Evolutionary conservation across 2,113 vertebrate species (phyloP), one percentile per base, ranked within the genome.

Genomic region (Anolis carolinensis): DNA sequence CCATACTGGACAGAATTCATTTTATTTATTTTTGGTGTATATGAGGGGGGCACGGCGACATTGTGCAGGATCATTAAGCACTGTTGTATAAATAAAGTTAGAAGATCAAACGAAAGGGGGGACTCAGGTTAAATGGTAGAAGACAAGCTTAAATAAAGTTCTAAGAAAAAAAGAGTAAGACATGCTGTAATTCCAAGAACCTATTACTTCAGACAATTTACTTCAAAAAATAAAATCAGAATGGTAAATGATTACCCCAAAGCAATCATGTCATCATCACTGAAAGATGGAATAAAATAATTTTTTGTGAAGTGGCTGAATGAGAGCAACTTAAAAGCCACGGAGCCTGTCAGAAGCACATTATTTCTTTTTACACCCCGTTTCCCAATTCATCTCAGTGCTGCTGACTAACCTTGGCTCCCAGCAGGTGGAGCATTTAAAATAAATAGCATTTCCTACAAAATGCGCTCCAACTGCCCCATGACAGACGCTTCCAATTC

Each of bases 181-280:
- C 97, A 96, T 34, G 96, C 96, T 97, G 96, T 97, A 97, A 97
- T 97, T 97, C 97, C 96, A 97, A 97, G 96, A 97, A 97, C 97
- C 97, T 97, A 97, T 97, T 97, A 97, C 97, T 97, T 97, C 97
- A 97, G 97, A 97, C 97, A 98, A 98, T 99, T 98, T 98, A 98
- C 97, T 98, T 95, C 97, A 97, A 96, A 97, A 97, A 97, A 97
- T 97, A 96, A 98, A 97, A 97, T 96, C 97, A 97, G 96, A 98
- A 98, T 98, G 98, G 98, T 99, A 99, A 98, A 99, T 99, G 98
- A 99, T 99, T 98, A 99, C 98, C 98, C 98, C 97, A 99, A 99
- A 99, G 98, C 99, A 99, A 99, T 99, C 99, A 99, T 99, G 99
- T 99, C 98, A 99, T 99, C 98, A 99, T 99, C 98, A 99, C 98